Conservation (phyloP, 2,113 vertebrate genomes). For the Odobenus rosmarus region DNA sequence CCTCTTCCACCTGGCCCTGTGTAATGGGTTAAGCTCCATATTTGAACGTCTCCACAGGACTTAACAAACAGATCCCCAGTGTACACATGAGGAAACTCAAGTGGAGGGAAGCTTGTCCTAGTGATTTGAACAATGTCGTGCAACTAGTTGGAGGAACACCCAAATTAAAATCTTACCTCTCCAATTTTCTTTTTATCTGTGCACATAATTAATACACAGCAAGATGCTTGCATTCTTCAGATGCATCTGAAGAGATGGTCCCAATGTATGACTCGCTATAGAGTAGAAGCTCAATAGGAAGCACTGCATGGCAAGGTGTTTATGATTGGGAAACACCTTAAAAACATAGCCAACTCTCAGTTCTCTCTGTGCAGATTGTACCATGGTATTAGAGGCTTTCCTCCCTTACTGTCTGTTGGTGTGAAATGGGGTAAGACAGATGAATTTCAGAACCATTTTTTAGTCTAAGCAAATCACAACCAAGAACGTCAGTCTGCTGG, state of each 20-base stretch:
- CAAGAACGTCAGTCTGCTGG: background rate
- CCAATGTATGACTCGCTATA: background rate
- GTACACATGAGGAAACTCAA: background rate
- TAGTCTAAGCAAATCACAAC: background rate
- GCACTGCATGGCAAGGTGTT: background rate
- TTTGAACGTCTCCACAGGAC: background rate
- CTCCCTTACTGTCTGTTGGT: background rate
- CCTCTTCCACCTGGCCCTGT: background rate
- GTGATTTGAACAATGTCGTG: background rate
- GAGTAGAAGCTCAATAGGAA: background rate
- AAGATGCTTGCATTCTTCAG: background rate
- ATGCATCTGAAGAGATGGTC: background rate
- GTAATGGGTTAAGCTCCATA: background rate
- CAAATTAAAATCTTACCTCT: slow-evolving; percentile 6
- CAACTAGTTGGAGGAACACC: background rate
- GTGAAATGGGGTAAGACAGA: background rate
- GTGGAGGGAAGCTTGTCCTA: background rate
- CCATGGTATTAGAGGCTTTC: background rate
- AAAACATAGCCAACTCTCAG: background rate
- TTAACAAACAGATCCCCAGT: background rate
- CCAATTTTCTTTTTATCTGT: background rate
- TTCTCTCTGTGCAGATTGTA: background rate
- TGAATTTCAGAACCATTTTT: slow-evolving; percentile 53
- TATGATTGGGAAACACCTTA: background rate
- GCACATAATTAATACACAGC: background rate